phyloP scores from a whole-genome alignment of 2,797 vertebrate genomes.

The Labroides dimidiatus region DNA sequence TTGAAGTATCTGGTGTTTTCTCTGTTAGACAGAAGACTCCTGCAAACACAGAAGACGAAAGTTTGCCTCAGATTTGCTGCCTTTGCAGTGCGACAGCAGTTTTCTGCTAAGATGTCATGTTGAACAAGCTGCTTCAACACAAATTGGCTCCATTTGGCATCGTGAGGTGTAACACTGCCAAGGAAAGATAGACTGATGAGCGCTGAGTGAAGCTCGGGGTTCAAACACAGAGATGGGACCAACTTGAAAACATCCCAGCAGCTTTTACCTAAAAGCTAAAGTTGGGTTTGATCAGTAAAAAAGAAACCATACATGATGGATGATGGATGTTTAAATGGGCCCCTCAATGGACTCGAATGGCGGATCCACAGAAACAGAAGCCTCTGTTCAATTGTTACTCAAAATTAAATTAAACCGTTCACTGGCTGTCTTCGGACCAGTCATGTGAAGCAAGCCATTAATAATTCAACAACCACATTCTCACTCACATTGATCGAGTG shows the following conservation, averaged over 20 bases:
- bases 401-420: constrained; percentile 43
- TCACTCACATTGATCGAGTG: constrained; percentile 22
- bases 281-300: not conserved
- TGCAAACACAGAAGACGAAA: constrained; percentile 16
- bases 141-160: constrained; percentile 11
- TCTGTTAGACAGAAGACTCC: not conserved
- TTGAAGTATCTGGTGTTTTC: not conserved
- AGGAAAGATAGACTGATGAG: constrained; percentile 6
- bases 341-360: not conserved
- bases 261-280: not conserved
- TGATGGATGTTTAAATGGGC: too few species aligned
- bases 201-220: not conserved
- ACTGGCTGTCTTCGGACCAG: constrained; percentile 2
- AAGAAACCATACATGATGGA: too few species aligned
- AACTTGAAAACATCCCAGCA: not conserved
- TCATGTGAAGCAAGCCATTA: constrained; percentile 22
- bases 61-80: constrained; percentile 5
- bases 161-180: constrained; percentile 1
- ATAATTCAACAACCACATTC: constrained; percentile 47
- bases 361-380: too few species aligned
- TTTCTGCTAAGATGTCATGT: constrained; percentile 23
- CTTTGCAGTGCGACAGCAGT: too few species aligned
- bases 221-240: not conserved
- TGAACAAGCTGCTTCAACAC: constrained; percentile 14
- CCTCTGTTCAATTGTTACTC: constrained; percentile 11